Evolutionary conservation across 2,797 vertebrate species (phyloP), one percentile per base, ranked within the genome.

Genomic region (Phrynocephalus forsythii): DNA sequence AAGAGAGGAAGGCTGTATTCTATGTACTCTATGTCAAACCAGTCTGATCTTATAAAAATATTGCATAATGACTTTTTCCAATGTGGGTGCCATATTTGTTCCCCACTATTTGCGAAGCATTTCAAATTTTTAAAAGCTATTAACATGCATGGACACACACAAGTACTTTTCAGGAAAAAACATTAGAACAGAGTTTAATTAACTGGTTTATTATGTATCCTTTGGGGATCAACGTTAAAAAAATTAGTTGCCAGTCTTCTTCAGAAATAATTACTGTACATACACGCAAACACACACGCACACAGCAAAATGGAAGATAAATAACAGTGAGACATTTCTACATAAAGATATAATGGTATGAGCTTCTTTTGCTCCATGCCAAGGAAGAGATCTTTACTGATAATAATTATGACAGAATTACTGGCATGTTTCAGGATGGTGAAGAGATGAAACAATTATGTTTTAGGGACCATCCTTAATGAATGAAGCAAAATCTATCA

Each of bases 1-100:
- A 63, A 20, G 60, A 0, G 56, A 1, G 0, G 0, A 72, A 2
- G 8, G 82, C 60, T 83, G 44, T 44, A 71, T 11, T 0, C 79
- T 76, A 16, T 22, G 7, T 33, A 50, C 30, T 68, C 86, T 88
- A 63, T 75, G 83, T 6, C 73, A 81, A 86, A 73, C 83, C 16
- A 1, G 10, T 24, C 30, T 84, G 79, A 90, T 80, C 44, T 13
- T 38, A 24, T 33, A 80, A 72, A 76, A 63, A 71, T 13, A 48
- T 28, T 52, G 26, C n/a, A 28, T 6, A 13, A 68, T 69, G 60
- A 26, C 18, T 52, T 3, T 56, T 73, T 77, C 50, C 72, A 52
- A 1, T 79, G 24, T 79, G 44, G 63, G 28, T 79, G 9, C 48
- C 16, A 18, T 50, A 66, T 38, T 67, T 3, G 7, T 13, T 22